Base-by-base conservation (phyloP, 1,140 invertebrate genomes). In the Eriocheir sinensis region DNA sequence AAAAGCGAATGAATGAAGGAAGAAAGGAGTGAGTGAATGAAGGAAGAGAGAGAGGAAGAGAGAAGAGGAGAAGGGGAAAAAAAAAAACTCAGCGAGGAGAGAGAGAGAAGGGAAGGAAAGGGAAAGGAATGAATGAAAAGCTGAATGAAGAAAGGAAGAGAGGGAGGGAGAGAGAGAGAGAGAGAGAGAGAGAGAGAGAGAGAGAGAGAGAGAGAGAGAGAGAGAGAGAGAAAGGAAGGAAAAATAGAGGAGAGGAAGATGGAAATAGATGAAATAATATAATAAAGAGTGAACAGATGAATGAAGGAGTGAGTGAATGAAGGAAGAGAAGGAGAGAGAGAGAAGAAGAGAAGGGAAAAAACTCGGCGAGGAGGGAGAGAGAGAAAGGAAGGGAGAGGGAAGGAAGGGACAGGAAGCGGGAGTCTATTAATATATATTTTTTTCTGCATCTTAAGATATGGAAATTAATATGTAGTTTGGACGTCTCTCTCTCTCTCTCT, bases 141-240 rank as follows among this genome's bases (percentile, higher is more conserved):
- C 12, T 15, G 60, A 72, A n/a, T 15, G 60, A 72, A 72, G 60
- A 36, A 30, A 40, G 36, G 30, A 41, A 89, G 34, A 89, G 86
- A 38, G 36, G 30, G 36, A 89, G 34, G 41, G 36, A 36, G 86
- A 89, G 34, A 38, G 86, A 89, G 86, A 89, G 86, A 89, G 12
- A 89, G 8, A 83, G 8, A 34, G 81, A 83, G n/a, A 83, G 36
- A 38, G 86, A 36, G 34, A 89, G 86, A 89, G 83, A 85, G 83
- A 85, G 15, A 85, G 83, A 85, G 83, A 85, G 9, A 32, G 83
- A 32, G 83, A 85, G 83, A 32, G 32, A 32, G 83, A 85, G 15
- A 12, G 83, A 12, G 32, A 34, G 12, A 34, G 34, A 12, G 9
- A 34, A 85, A 32, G 34, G 32, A 85, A 34, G 83, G 15, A 21